Conservation (phyloP, 2,888 invertebrate genomes). For the Scelioninae gen. 1 region DNA sequence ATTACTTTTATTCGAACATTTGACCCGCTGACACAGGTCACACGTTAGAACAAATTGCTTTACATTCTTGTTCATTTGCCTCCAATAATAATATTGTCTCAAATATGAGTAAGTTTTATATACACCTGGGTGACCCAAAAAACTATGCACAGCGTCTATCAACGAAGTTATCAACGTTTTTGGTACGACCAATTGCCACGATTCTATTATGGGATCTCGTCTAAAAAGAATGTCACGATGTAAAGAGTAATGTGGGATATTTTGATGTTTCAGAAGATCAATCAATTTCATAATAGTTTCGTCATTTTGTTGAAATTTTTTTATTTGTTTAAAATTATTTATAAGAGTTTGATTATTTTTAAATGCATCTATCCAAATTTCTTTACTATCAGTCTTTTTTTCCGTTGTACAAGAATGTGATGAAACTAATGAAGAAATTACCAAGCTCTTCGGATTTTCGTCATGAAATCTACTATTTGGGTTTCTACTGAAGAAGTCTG, state of each 20-base stretch:
- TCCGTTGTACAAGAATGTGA: not conserved
- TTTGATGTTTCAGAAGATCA: not conserved
- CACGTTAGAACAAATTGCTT: conserved; percentile 35
- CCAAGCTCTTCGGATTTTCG: not conserved
- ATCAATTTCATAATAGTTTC: not conserved
- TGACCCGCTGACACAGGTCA: conserved; percentile 43
- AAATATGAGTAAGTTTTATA: conserved; percentile 40
- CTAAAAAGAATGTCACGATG: conserved; percentile 7
- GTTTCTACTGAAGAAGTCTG: too few relatives aligned
- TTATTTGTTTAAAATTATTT: not conserved
- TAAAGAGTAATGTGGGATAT: not conserved
- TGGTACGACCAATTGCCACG: conserved; percentile 28
- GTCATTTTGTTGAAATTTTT: conserved; percentile 10
- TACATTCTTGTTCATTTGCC: conserved; percentile 7
- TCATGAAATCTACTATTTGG: too few relatives aligned
- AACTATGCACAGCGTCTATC: conserved; percentile 17
- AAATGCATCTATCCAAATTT: not conserved
- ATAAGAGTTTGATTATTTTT: not conserved
- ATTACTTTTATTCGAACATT: conserved; percentile 17
- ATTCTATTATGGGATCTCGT: not conserved
- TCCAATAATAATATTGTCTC: conserved; percentile 33
- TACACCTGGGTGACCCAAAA: conserved; percentile 31
- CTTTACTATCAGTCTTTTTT: not conserved
- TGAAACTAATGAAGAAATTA: conserved; percentile 20
- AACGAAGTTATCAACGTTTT: not conserved